Percentiles rank a stretch among this genome's conserved stretches.
These are phyloP conservation scores for Protobothrops flavoviridis DNA, from an alignment of 2,113 vertebrate species.

Conservation along the genomic window DNA sequence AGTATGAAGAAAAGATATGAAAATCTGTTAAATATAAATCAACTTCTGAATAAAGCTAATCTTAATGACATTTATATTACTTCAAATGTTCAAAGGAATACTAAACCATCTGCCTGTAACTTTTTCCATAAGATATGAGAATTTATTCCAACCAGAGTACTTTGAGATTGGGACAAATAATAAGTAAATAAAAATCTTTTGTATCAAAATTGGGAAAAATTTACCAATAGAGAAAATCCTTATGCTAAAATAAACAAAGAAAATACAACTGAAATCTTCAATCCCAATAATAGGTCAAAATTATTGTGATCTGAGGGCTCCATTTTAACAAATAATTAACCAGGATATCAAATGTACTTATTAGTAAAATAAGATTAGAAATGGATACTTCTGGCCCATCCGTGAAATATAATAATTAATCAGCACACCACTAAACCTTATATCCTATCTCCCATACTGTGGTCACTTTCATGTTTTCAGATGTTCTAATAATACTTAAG, in stretches of 20 bases:
- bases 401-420: background rate
- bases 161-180: background rate
- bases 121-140: background rate
- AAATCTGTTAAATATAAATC: background rate
- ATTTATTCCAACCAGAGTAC: background rate
- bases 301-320: background rate
- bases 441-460: background rate
- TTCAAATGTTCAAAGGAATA: background rate
- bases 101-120: background rate
- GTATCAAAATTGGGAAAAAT: background rate
- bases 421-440: background rate
- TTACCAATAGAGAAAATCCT: background rate
- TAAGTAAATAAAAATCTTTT: background rate
- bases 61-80: background rate
- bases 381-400: background rate
- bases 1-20: background rate
- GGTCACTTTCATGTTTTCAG: background rate
- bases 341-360: background rate
- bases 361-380: background rate
- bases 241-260: background rate
- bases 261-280: background rate
- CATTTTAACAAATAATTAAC: background rate
- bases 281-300: background rate
- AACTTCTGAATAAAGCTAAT: background rate
- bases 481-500: background rate